A percentile compares a stretch with the other conserved stretches of the same genome.
These are phyloP conservation scores for Chiroxiphia lanceolata DNA, from an alignment of 2,797 vertebrate genomes.

Conservation along the genomic window DNA sequence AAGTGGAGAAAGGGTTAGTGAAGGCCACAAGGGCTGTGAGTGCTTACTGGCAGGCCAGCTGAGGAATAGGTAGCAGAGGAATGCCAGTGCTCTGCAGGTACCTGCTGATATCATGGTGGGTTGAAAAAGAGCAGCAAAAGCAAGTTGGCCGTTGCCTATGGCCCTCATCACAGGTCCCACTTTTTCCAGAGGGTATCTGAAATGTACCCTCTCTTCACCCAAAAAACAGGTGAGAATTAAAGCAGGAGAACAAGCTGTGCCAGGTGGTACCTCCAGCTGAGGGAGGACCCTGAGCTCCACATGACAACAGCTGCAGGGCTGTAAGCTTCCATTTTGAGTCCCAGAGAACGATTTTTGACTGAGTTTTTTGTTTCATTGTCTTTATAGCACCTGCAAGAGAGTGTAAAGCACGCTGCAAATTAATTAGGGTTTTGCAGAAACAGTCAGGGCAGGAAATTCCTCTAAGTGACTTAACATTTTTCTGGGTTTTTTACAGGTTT, in stretches of 20 bases:
- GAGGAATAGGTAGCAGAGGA: background rate
- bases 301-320: rapidly evolving
- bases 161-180: background rate
- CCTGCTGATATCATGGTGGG: rapidly evolving
- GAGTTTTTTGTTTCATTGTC: background rate
- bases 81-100: background rate
- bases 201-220: background rate
- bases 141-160: rapidly evolving
- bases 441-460: background rate
- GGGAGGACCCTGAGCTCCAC: background rate
- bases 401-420: background rate
- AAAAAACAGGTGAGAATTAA: rapidly evolving
- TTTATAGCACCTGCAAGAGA: background rate
- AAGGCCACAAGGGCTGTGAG: background rate
- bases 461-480: background rate
- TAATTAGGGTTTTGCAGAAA: background rate
- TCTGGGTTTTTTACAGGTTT: background rate
- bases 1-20: background rate
- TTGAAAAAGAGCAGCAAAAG: background rate
- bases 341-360: background rate
- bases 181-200: background rate
- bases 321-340: background rate
- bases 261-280: background rate
- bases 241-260: background rate
- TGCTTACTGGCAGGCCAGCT: background rate